phyloP scores from a whole-genome alignment of 2,888 invertebrate genomes.

The Eudasyphora cyanicolor region DNA sequence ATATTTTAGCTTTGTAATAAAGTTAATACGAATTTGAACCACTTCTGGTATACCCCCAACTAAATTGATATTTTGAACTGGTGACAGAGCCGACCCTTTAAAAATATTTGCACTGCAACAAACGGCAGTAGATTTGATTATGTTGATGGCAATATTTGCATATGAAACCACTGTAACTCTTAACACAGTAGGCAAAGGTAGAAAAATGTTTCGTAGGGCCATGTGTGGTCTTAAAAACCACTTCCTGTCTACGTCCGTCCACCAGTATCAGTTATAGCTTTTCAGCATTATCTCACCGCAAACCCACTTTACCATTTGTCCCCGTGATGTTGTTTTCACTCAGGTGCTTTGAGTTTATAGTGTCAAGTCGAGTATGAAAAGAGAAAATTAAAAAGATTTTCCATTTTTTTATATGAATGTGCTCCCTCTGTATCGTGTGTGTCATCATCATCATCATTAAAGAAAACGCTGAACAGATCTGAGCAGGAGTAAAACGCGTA shows the following conservation, averaged over 20 bases:
- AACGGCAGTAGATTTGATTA: too few species aligned
- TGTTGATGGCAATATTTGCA: too few species aligned
- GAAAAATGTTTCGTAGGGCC: not conserved
- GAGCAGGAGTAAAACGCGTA: not conserved
- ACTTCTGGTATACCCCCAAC: too few species aligned
- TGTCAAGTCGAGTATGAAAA: slow-evolving; percentile 12
- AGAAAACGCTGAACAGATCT: not conserved
- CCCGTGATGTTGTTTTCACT: not conserved
- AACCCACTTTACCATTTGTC: not conserved
- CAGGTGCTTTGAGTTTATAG: slow-evolving; percentile 1
- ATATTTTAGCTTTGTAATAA: too few species aligned
- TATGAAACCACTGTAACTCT: not conserved
- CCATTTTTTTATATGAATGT: not conserved
- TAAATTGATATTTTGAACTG: too few species aligned
- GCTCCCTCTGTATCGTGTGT: not conserved
- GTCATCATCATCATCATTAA: slow-evolving; percentile 7
- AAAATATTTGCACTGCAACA: too few species aligned
- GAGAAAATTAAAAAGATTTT: slow-evolving; percentile 22
- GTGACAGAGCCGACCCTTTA: too few species aligned
- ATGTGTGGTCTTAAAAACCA: slow-evolving; percentile 34
- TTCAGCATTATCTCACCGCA: not conserved
- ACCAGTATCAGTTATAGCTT: not conserved
- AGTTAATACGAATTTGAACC: too few species aligned
- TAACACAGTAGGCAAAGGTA: not conserved
- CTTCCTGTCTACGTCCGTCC: not conserved